phyloP scores from a whole-genome alignment of 2,888 invertebrate species.

The Cephus runcator region DNA sequence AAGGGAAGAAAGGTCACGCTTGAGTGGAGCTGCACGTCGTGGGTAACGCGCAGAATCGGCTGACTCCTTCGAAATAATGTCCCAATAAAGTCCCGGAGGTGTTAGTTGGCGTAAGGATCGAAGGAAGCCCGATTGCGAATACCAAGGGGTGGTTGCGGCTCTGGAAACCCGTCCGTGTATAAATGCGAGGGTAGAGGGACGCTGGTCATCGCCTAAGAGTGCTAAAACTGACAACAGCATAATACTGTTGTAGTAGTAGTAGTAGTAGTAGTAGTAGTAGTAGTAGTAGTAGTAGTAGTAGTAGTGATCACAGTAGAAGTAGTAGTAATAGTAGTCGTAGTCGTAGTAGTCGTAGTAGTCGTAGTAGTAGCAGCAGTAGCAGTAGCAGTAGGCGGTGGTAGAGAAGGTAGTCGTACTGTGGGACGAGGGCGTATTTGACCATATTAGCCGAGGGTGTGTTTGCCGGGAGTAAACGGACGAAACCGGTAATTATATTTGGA shows the following conservation, averaged over 20 bases:
- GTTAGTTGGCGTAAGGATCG: background rate
- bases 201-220: background rate
- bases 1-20: background rate
- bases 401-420: background rate
- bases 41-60: background rate
- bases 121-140: background rate
- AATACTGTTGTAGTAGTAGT: background rate
- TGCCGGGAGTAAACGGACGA: constrained; percentile 52
- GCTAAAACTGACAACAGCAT: background rate
- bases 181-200: background rate
- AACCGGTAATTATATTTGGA: constrained; percentile 61
- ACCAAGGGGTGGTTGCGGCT: background rate
- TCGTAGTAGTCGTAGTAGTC: no score
- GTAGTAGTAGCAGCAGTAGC: no score
- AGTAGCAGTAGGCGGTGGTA: background rate
- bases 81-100: constrained; percentile 17
- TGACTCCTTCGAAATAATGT: constrained; percentile 16
- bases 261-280: background rate
- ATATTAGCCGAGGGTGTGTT: constrained; percentile 50
- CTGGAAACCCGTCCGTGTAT: background rate
- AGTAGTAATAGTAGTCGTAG: background rate
- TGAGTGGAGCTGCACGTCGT: background rate
- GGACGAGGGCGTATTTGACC: constrained; percentile 36
- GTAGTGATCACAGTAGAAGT: background rate
- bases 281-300: background rate